phyloP scores from a whole-genome alignment of 1,140 invertebrate genomes.

The Heliconius himera region DNA sequence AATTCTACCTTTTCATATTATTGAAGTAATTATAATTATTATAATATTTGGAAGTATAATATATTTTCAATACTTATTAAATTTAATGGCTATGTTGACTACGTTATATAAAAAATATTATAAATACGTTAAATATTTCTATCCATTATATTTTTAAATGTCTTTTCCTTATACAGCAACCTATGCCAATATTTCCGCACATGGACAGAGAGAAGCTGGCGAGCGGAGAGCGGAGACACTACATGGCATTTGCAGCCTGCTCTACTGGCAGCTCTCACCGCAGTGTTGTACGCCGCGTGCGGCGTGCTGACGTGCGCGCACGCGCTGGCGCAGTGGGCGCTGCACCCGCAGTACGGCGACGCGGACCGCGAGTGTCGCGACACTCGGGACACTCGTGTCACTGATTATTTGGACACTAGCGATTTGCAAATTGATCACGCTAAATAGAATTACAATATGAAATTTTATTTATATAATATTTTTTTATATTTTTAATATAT shows the following conservation, averaged over 20 bases:
- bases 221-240: slow-evolving; percentile 19
- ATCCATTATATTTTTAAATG: too few species aligned
- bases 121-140: too few species aligned
- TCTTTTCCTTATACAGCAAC: slow-evolving; percentile 38
- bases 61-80: too few species aligned
- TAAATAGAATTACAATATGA: not conserved
- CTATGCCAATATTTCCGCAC: slow-evolving; percentile 51
- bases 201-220: slow-evolving; percentile 60
- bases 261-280: slow-evolving; percentile 47
- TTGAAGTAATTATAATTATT: too few species aligned
- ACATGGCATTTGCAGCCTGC: slow-evolving; percentile 40
- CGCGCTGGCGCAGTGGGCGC: slow-evolving; percentile 54
- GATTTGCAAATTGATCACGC: slow-evolving; percentile 16
- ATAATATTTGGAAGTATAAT: too few species aligned
- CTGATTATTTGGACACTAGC: slow-evolving; percentile 46
- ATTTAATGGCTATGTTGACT: too few species aligned
- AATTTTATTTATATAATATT: too few species aligned
- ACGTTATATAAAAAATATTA: too few species aligned
- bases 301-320: slow-evolving; percentile 43
- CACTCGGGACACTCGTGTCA: slow-evolving; percentile 33
- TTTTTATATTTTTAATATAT: not conserved
- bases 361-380: slow-evolving; percentile 42
- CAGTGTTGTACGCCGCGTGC: slow-evolving; percentile 54
- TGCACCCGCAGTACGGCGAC: slow-evolving; percentile 51
- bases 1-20: too few species aligned